These are phyloP conservation scores for Turnix velox DNA, from an alignment of 2,113 vertebrate species.

Conservation along the genomic window DNA sequence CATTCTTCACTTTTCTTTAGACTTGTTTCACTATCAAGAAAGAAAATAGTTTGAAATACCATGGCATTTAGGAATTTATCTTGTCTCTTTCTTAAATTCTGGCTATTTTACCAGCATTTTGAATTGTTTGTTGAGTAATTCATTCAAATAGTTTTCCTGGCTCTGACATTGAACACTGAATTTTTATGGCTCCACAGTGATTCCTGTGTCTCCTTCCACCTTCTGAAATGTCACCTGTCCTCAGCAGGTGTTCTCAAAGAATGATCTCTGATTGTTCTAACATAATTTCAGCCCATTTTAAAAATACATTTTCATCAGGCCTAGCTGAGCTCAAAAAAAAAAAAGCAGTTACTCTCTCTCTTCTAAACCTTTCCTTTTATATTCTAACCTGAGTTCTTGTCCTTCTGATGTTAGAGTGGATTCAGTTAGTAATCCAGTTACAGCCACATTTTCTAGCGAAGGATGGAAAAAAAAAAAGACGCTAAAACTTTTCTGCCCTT, in stretches of 20 bases:
- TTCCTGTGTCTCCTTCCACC: neutral
- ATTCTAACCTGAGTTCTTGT: neutral
- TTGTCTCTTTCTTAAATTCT: neutral
- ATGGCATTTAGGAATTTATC: neutral
- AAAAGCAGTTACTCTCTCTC: neutral
- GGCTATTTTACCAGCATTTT: neutral
- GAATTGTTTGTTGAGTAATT: neutral
- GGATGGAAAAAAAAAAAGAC: neutral
- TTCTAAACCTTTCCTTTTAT: neutral
- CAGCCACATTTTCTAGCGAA: neutral
- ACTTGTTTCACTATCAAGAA: neutral
- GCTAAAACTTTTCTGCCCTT: neutral
- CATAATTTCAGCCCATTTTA: neutral
- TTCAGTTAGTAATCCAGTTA: neutral
- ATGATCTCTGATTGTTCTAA: neutral
- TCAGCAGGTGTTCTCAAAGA: neutral
- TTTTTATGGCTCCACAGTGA: neutral
- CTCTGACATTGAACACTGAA: neutral
- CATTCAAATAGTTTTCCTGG: neutral
- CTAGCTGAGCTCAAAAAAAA: neutral
- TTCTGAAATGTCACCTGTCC: neutral
- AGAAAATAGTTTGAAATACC: neutral
- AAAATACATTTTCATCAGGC: neutral
- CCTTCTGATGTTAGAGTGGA: neutral
- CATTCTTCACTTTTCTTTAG: neutral